These are phyloP conservation scores for Calliphora vomitoria DNA, from an alignment of 2,888 invertebrate genomes.

Conservation along the genomic window DNA sequence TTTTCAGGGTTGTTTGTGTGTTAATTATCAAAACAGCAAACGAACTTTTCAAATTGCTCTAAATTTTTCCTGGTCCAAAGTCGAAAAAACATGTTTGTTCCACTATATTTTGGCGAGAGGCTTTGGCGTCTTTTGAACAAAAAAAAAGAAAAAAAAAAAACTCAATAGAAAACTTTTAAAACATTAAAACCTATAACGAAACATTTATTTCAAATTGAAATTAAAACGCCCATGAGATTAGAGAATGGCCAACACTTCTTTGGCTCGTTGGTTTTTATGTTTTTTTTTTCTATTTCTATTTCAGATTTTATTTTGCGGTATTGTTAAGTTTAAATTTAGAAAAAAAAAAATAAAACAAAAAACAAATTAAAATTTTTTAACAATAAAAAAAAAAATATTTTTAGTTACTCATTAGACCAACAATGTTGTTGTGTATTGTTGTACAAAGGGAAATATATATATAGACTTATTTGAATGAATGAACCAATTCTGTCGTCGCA, in stretches of 20 bases:
- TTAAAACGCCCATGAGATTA: constrained; percentile 25
- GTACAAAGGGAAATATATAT: constrained; percentile 59
- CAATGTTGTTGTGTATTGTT: constrained; percentile 11
- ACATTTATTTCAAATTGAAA: constrained; percentile 19
- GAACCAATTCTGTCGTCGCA: constrained; percentile 73
- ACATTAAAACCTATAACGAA: not conserved
- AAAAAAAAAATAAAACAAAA: constrained; percentile 1
- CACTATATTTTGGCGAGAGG: not conserved
- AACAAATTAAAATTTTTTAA: constrained; percentile 48
- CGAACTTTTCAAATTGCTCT: not conserved
- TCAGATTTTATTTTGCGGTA: not conserved
- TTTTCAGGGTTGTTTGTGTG: constrained; percentile 20
- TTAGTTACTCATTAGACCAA: constrained; percentile 50
- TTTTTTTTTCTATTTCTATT: not conserved
- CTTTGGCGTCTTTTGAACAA: constrained; percentile 5
- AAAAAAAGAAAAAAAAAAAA: not conserved
- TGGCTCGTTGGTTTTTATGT: constrained; percentile 13
- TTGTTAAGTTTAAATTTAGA: constrained; percentile 36
- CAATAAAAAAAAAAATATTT: constrained; percentile 41
- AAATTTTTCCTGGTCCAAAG: not conserved
- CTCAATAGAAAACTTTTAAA: not conserved
- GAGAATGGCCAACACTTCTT: constrained; percentile 22
- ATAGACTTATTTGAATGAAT: constrained; percentile 66
- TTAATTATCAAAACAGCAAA: not conserved
- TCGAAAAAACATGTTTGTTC: not conserved